Evolutionary conservation across 1,140 invertebrate genomes (phyloP).

Genomic region (Drosophila ambigua): DNA sequence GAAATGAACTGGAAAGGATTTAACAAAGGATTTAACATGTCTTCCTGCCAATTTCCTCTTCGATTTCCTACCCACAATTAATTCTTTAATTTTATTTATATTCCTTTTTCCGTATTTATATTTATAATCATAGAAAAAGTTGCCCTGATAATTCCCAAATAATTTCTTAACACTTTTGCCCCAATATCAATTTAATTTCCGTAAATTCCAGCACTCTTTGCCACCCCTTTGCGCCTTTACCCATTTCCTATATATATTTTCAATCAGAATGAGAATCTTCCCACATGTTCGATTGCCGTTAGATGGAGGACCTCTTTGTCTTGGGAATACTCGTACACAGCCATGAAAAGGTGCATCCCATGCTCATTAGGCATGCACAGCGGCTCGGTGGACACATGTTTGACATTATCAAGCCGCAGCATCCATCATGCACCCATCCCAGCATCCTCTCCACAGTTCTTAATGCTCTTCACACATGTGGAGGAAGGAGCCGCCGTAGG

Average conservation of each 20-base stretch:
- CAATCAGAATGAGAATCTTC: slow-evolving; percentile 25
- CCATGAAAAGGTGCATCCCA: slow-evolving; percentile 16
- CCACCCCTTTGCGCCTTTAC: too few relatives aligned
- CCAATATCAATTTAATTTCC: too few relatives aligned
- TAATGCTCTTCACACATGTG: slow-evolving; percentile 65
- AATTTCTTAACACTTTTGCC: too few relatives aligned
- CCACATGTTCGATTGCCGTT: slow-evolving; percentile 46
- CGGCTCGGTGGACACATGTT: slow-evolving; percentile 66
- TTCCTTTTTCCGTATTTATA: too few relatives aligned
- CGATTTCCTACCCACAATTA: too few relatives aligned
- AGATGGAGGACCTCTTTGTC: slow-evolving; percentile 20
- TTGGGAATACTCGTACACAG: slow-evolving; percentile 24
- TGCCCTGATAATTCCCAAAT: too few relatives aligned
- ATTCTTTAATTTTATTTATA: too few relatives aligned
- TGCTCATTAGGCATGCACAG: slow-evolving; percentile 49
- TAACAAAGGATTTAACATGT: too few relatives aligned
- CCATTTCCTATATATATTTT: not conserved
- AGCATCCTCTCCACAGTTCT: slow-evolving; percentile 26
- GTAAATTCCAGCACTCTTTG: not conserved
- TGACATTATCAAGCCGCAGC: slow-evolving; percentile 75
- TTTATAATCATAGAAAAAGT: too few relatives aligned
- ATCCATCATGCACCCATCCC: slow-evolving; percentile 17
- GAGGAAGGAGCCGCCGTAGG: slow-evolving; percentile 14
- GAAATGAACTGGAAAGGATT: too few relatives aligned
- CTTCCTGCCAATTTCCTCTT: too few relatives aligned